phyloP scores from a whole-genome alignment of 2,113 vertebrate genomes.

The Camelus dromedarius region DNA sequence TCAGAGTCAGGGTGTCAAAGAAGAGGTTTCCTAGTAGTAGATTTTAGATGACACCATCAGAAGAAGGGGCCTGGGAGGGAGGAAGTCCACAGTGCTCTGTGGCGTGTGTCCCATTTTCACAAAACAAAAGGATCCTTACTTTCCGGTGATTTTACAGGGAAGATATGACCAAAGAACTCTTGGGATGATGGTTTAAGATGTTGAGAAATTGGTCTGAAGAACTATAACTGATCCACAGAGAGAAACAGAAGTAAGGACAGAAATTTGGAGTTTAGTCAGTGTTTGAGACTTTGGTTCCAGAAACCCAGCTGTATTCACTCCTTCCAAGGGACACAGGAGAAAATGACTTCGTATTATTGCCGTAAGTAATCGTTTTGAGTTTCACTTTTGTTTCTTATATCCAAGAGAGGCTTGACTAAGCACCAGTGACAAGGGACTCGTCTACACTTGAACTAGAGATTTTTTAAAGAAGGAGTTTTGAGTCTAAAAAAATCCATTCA shows the following conservation, averaged over 20 bases:
- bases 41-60: neutral
- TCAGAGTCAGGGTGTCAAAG: neutral
- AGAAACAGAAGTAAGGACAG: neutral
- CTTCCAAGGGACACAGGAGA: neutral
- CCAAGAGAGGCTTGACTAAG: neutral
- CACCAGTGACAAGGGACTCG: neutral
- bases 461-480: neutral
- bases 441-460: neutral
- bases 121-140: neutral
- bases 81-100: neutral
- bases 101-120: neutral
- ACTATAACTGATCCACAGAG: neutral
- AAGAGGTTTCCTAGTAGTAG: neutral
- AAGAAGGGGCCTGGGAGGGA: neutral
- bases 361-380: neutral
- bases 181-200: neutral
- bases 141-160: neutral
- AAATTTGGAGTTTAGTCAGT: neutral
- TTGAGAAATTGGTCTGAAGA: neutral
- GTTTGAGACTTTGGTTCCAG: neutral
- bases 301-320: neutral
- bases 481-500: too few species aligned
- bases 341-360: neutral
- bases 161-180: neutral
- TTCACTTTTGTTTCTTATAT: neutral